These are phyloP conservation scores for Propithecus deckenii DNA, from an alignment of 2,797 vertebrate genomes.

Conservation along the genomic window DNA sequence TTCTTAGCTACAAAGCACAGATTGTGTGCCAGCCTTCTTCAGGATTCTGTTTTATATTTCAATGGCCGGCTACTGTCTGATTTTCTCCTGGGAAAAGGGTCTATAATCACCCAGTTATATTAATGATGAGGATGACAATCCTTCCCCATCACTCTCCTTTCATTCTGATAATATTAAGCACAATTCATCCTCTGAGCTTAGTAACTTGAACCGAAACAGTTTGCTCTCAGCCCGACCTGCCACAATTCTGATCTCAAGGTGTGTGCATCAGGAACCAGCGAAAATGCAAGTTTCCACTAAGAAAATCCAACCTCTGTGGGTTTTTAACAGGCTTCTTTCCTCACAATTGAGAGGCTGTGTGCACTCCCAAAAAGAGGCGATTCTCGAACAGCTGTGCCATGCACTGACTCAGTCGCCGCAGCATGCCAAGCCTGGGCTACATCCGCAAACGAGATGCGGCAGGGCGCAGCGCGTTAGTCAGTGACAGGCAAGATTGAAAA, in stretches of 20 bases:
- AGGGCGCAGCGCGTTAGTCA: conserved; percentile 46
- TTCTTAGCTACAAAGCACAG: conserved; percentile 74
- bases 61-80: conserved; percentile 32
- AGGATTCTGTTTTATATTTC: conserved; percentile 69
- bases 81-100: conserved; percentile 47
- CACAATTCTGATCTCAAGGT: conserved; percentile 35
- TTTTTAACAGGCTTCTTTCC: conserved; percentile 52
- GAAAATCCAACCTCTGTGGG: conserved; percentile 57
- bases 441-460: background rate
- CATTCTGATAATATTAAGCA: conserved; percentile 50
- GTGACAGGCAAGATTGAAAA: conserved; percentile 58
- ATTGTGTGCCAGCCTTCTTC: conserved; percentile 44
- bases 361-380: conserved; percentile 65
- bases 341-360: conserved; percentile 56
- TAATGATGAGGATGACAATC: conserved; percentile 47
- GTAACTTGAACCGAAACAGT: conserved; percentile 47
- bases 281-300: conserved; percentile 63
- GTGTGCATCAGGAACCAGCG: background rate
- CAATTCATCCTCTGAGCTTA: conserved; percentile 70
- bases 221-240: conserved; percentile 18
- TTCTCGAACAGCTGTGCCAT: background rate
- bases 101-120: conserved; percentile 61
- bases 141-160: background rate
- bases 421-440: background rate
- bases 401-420: conserved; percentile 30